phyloP scores from a whole-genome alignment of 2,113 vertebrate species.

The Heterotilapia buettikoferi region DNA sequence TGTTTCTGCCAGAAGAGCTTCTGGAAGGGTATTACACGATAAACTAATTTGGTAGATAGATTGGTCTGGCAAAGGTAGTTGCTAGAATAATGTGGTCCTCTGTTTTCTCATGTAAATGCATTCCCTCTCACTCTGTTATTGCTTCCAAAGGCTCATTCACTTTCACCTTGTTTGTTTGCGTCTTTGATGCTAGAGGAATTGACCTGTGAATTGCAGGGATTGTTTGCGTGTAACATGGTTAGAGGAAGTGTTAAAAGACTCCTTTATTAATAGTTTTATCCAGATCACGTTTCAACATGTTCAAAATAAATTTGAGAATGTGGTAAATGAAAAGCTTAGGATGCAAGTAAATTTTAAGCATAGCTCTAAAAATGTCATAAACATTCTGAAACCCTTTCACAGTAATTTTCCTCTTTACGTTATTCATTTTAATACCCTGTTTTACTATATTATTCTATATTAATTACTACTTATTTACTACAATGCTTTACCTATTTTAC shows the following conservation, averaged over 20 bases:
- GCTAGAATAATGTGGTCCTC: conserved; percentile 71
- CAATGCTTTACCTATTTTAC: background rate
- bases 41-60: conserved; percentile 82
- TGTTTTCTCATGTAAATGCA: conserved; percentile 74
- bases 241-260: background rate
- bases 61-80: conserved; percentile 78
- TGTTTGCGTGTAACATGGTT: background rate
- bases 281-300: background rate
- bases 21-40: conserved; percentile 77
- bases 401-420: background rate
- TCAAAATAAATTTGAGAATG: background rate
- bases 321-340: background rate
- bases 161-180: conserved; percentile 65
- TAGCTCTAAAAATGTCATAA: background rate
- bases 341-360: background rate
- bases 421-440: background rate
- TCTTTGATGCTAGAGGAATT: conserved; percentile 50
- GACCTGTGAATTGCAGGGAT: conserved; percentile 40
- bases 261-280: background rate
- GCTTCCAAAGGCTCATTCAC: conserved; percentile 63
- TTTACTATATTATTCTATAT: background rate
- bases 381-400: background rate
- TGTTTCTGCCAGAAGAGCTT: conserved; percentile 86
- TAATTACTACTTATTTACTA: background rate
- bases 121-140: conserved; percentile 70